These are phyloP conservation scores for Vulpes lagopus DNA, from an alignment of 2,113 vertebrate species.

Conservation along the genomic window DNA sequence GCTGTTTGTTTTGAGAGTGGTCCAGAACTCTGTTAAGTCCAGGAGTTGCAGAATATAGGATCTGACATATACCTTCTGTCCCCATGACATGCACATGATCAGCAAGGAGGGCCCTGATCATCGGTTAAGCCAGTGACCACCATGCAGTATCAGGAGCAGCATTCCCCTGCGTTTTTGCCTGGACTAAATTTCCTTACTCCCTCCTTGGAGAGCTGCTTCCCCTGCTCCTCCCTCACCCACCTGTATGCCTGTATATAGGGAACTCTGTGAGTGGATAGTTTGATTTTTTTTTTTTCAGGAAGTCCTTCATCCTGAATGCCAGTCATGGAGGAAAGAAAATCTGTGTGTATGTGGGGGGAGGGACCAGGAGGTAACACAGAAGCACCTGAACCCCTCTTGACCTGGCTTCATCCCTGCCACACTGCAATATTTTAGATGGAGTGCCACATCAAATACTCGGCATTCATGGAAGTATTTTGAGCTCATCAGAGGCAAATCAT, in stretches of 20 bases:
- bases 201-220: not conserved
- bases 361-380: not conserved
- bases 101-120: fast-evolving
- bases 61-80: not conserved
- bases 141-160: not conserved
- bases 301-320: not conserved
- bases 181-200: not conserved
- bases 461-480: conserved; percentile 12
- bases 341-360: not conserved
- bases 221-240: not conserved
- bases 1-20: not conserved
- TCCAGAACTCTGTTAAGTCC: not conserved
- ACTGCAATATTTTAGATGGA: not conserved
- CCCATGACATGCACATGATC: fast-evolving
- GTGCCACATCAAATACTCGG: not conserved
- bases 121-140: not conserved
- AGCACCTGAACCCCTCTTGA: not conserved
- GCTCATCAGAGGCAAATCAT: not conserved
- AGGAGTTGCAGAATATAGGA: not conserved
- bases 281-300: not conserved
- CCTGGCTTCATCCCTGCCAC: not conserved
- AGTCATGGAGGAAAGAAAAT: not conserved
- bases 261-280: fast-evolving
- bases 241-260: fast-evolving
- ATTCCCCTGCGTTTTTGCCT: not conserved